Percentiles rank a stretch among this genome's conserved stretches.
Conservation (phyloP, 2,797 vertebrate species). For the Phaenicophaeus curvirostris region DNA sequence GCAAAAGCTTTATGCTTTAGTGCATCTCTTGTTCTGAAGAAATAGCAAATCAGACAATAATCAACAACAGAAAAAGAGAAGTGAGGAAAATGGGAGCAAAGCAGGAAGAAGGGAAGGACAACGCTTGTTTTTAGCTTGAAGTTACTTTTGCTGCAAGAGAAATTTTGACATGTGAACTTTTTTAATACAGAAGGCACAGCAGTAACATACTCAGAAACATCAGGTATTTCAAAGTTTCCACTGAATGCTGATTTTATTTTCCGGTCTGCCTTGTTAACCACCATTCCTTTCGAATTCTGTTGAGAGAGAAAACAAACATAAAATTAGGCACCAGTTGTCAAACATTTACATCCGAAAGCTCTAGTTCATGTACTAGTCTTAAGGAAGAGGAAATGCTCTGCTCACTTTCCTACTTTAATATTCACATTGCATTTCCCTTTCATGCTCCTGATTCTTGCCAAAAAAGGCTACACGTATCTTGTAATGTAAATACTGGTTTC, state of each 20-base stretch:
- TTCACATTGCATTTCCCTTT: accelerated
- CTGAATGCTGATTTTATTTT: conserved; percentile 26
- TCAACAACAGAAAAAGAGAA: background rate
- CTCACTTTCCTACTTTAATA: background rate
- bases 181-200: background rate
- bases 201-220: conserved; percentile 68
- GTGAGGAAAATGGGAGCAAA: background rate
- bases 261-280: conserved; percentile 48
- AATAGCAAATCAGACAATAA: background rate
- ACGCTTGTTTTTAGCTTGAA: background rate
- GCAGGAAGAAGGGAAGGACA: background rate
- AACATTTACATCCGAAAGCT: background rate
- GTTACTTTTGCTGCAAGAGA: background rate
- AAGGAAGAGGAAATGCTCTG: background rate
- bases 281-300: conserved; percentile 74
- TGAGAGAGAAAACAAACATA: background rate
- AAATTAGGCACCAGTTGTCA: background rate
- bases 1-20: background rate
- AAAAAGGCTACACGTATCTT: background rate
- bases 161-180: background rate
- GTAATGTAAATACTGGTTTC: background rate
- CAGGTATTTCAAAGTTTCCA: conserved; percentile 64
- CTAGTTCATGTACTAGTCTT: background rate
- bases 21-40: background rate
- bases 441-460: background rate